phyloP scores from a whole-genome alignment of 2,113 vertebrate species.

The Trematocara nigrifrons region DNA sequence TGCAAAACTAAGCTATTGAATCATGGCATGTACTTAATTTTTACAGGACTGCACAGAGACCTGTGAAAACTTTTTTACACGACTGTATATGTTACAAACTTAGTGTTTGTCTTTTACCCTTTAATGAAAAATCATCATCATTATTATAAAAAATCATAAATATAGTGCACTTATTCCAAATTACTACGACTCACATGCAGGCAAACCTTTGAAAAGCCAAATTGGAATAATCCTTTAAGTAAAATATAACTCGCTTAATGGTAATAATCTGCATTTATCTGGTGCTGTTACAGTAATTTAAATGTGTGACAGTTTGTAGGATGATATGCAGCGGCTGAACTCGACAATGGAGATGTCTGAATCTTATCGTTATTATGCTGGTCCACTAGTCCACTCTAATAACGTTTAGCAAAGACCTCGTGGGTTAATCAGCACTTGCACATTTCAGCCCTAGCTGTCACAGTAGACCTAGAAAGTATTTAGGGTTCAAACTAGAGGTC shows the following conservation, averaged over 20 bases:
- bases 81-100: neutral
- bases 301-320: neutral
- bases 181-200: neutral
- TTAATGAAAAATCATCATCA: neutral
- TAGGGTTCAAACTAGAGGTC: slow-evolving; percentile 55
- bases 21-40: neutral
- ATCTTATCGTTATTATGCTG: slow-evolving; percentile 11
- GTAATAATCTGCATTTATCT: neutral
- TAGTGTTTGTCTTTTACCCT: neutral
- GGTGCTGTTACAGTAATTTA: neutral
- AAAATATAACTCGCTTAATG: neutral
- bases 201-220: neutral
- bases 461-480: slow-evolving; percentile 34
- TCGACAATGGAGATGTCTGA: neutral
- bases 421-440: slow-evolving; percentile 51
- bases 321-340: neutral
- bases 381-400: slow-evolving; percentile 16
- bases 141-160: neutral
- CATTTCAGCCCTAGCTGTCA: slow-evolving; percentile 40
- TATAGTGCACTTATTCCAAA: neutral
- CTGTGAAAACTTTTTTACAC: neutral
- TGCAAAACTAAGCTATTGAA: neutral
- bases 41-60: neutral
- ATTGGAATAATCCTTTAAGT: neutral
- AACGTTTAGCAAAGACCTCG: slow-evolving; percentile 24